Evolutionary conservation across 2,888 invertebrate species (phyloP), one percentile per base, ranked within the genome.

Genomic region (Pomacea canaliculata): DNA sequence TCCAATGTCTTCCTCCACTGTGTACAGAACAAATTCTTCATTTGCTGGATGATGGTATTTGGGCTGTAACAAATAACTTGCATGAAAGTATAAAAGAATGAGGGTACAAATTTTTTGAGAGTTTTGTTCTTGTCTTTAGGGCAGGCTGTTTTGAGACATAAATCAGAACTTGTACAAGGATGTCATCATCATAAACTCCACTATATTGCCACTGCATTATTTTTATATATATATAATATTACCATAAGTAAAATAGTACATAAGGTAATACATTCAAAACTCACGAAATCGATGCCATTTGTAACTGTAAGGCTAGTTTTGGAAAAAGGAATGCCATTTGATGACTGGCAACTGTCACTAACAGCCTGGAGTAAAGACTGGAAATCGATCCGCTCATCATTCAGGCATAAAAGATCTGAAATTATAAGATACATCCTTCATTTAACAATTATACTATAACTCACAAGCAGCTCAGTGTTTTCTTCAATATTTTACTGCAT

Each of bases 331-430:
- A 48, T 72, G 72, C 4, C 72, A 16, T 37, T 72, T 48, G 56
- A 62, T 51, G 71, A 49, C 19, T 66, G 23, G 19, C 67, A 70
- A 23, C 79, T 71, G 12, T 70, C 71, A n/a, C 76, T 77, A 1
- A 84, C 83, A n/a, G 84, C 84, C 27, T 87, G 80, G 73, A 82
- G 84, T 67, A 88, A 78, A 19, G 86, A 78, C 70, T 83, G 83
- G 75, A 87, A 87, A 67, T 85, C 80, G 10, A 88, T 83, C 48
- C 82, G 78, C 62, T 84, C 85, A 12, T 79, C 84, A 18, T 79
- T 78, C 2, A 12, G 48, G 37, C 48, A 23, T 48, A 63, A 46
- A 2, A 27, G 27, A 63, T 66, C 66, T 70, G 62, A 13, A 16
- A n/a, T 48, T 0, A 71, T 9, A 46, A 67, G 27, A 37, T 0